phyloP scores from a whole-genome alignment of 2,113 vertebrate species.

The Todiramphus chloris region DNA sequence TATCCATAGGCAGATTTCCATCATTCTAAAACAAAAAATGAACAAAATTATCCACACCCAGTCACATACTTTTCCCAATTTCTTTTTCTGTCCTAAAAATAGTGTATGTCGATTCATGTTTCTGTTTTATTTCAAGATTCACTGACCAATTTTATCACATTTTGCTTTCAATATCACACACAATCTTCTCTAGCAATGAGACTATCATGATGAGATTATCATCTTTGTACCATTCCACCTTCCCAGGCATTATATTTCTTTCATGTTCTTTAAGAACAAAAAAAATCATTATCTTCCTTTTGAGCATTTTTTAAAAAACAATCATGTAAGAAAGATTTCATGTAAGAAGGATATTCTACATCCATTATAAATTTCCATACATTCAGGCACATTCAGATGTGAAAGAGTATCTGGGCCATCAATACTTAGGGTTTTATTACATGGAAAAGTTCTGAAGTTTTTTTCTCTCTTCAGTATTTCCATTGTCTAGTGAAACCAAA shows the following conservation, averaged over 20 bases:
- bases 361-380: background rate
- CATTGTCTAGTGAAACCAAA: background rate
- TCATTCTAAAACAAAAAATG: background rate
- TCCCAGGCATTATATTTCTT: background rate
- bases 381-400: background rate
- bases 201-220: background rate
- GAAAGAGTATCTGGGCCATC: background rate
- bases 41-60: background rate
- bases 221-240: background rate
- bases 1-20: background rate
- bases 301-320: background rate
- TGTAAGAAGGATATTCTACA: background rate
- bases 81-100: background rate
- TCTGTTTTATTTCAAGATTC: slow-evolving; percentile 2
- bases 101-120: background rate
- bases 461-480: background rate
- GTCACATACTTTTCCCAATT: background rate
- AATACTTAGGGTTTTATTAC: background rate
- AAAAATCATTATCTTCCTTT: background rate
- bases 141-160: background rate
- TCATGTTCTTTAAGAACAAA: background rate
- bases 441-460: background rate
- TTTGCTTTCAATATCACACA: background rate
- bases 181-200: background rate
- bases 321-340: background rate